Percentiles rank a stretch among this genome's conserved stretches.
Conservation (phyloP, 2,888 invertebrate species). For the Theodoxus fluviatilis region DNA sequence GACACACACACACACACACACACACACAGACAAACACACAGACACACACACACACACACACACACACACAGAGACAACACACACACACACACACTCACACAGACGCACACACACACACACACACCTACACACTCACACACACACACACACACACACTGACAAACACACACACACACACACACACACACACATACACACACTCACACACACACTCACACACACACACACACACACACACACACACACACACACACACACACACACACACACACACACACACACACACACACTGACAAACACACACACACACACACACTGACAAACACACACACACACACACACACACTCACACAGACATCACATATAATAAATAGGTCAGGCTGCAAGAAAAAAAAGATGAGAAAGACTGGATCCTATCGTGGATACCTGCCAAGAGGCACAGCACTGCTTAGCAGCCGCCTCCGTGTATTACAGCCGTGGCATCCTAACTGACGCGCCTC, state of each 20-base stretch:
- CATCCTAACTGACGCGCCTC: no score
- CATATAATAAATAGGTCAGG: slow-evolving; percentile 19
- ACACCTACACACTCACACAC: background rate
- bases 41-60: slow-evolving; percentile 19
- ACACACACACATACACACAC: slow-evolving; percentile 2
- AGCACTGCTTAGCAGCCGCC: no score
- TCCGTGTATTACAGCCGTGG: no score
- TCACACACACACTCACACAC: background rate
- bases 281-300: slow-evolving; percentile 1
- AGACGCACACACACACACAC: slow-evolving; percentile 7
- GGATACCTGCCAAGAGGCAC: slow-evolving; percentile 24
- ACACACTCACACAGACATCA: background rate
- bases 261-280: no score
- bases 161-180: slow-evolving; percentile 10
- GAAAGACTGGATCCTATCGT: slow-evolving; percentile 1
- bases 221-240: slow-evolving; percentile 12
- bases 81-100: background rate
- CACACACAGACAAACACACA: slow-evolving; percentile 22
- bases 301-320: slow-evolving; percentile 7
- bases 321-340: slow-evolving; percentile 13
- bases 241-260: slow-evolving; percentile 15
- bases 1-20: slow-evolving; percentile 8
- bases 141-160: no score
- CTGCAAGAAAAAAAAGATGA: no score
- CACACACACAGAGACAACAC: background rate